Percentiles rank a stretch among this genome's conserved stretches.
phyloP scores from a whole-genome alignment of 2,113 vertebrate genomes.

The Romanogobio albipinnatus region DNA sequence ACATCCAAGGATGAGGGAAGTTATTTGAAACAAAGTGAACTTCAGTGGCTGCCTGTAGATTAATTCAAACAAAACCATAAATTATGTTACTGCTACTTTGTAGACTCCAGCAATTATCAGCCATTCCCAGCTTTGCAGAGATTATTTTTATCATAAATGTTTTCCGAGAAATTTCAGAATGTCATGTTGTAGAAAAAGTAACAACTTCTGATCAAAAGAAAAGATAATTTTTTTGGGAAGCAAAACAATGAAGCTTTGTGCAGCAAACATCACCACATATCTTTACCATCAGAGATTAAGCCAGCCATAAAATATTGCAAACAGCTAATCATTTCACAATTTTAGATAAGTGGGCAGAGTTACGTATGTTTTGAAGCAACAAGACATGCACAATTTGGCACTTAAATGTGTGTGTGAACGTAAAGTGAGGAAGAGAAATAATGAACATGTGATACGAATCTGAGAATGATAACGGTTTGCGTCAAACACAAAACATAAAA shows the following conservation, averaged over 20 bases:
- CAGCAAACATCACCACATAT: constrained; percentile 18
- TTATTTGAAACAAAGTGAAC: constrained; percentile 1
- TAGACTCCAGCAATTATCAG: too few species aligned
- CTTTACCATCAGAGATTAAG: constrained; percentile 14
- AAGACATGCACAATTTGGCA: constrained; percentile 38
- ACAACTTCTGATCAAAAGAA: background rate
- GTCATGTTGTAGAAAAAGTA: background rate
- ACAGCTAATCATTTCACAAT: constrained; percentile 40
- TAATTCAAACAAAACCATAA: background rate
- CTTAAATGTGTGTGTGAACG: constrained; percentile 25
- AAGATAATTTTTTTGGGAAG: constrained; percentile 7
- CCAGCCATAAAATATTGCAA: constrained; percentile 14
- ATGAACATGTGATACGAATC: constrained; percentile 46
- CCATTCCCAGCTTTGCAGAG: background rate
- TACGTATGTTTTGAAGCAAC: constrained; percentile 11
- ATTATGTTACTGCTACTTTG: background rate
- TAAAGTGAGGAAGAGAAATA: constrained; percentile 35
- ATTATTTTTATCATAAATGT: constrained; percentile 10
- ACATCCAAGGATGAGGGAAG: constrained; percentile 18
- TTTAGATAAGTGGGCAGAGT: constrained; percentile 25
- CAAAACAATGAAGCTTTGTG: constrained; percentile 39
- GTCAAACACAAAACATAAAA: constrained; percentile 46
- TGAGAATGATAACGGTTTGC: constrained; percentile 31
- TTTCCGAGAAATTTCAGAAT: background rate
- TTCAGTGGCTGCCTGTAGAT: background rate